Conservation (phyloP, 2,888 invertebrate genomes). For the Morpho deidamia region DNA sequence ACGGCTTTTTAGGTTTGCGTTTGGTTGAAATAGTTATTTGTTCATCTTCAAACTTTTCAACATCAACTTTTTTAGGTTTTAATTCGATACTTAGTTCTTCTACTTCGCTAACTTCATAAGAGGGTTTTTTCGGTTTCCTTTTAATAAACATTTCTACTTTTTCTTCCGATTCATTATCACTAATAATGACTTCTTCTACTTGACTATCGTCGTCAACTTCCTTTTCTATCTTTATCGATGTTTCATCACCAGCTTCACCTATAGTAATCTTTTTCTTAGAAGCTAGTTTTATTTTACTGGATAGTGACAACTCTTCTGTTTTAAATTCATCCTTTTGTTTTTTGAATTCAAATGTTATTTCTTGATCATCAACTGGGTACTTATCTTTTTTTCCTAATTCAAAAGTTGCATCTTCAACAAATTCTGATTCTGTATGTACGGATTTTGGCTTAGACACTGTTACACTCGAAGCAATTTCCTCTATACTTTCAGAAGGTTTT, state of each 20-base stretch:
- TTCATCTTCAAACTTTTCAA: constrained; percentile 80
- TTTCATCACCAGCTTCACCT: constrained; percentile 83
- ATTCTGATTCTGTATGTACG: constrained; percentile 61
- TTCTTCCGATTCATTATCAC: constrained; percentile 80
- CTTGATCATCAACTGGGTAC: constrained; percentile 82
- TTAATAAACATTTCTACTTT: constrained; percentile 71
- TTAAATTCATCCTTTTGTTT: constrained; percentile 70
- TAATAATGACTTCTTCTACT: constrained; percentile 82
- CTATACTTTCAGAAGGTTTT: constrained; percentile 43
- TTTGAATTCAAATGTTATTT: constrained; percentile 65
- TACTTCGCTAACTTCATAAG: constrained; percentile 80
- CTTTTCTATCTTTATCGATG: constrained; percentile 81
- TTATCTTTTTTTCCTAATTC: constrained; percentile 84
- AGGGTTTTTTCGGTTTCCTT: constrained; percentile 70
- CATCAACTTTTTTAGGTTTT: constrained; percentile 59
- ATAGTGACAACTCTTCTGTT: constrained; percentile 84
- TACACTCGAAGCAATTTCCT: constrained; percentile 53
- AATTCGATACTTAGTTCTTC: constrained; percentile 80
- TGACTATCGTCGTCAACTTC: constrained; percentile 81
- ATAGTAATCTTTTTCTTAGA: constrained; percentile 80
- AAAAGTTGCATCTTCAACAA: constrained; percentile 80
- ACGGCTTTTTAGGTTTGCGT: constrained; percentile 80
- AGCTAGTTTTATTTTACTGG: constrained; percentile 84
- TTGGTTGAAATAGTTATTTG: constrained; percentile 83
- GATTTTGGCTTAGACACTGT: constrained; percentile 50